These are phyloP conservation scores for Ophthalmolycus amberensis DNA, from an alignment of 2,113 vertebrate genomes.

Conservation along the genomic window DNA sequence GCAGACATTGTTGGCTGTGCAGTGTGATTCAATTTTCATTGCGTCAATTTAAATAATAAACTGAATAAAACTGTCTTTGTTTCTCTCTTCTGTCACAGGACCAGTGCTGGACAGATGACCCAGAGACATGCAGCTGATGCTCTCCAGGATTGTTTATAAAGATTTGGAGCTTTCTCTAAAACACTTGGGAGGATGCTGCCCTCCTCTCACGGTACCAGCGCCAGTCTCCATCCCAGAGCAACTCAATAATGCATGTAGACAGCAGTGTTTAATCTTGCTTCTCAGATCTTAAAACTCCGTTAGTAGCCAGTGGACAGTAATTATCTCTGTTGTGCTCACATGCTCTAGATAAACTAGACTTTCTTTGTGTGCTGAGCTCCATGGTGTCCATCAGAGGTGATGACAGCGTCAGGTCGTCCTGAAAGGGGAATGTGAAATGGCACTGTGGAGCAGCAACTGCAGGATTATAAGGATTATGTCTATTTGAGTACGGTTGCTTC, in stretches of 20 bases:
- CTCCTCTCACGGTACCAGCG: conserved; percentile 30
- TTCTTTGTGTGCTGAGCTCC: conserved; percentile 19
- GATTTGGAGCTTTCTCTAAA: conserved; percentile 50
- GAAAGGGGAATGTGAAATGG: conserved; percentile 29
- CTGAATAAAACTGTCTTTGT: conserved; percentile 1
- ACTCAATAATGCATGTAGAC: conserved; percentile 56
- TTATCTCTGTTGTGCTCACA: conserved; percentile 23
- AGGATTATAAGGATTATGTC: conserved; percentile 18
- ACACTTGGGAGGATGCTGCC: conserved; percentile 23
- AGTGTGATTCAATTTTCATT: background rate
- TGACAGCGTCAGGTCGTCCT: background rate
- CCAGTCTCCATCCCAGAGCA: conserved; percentile 25
- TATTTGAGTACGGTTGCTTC: background rate
- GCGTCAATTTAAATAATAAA: background rate
- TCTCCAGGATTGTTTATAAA: conserved; percentile 65
- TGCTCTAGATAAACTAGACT: conserved; percentile 20
- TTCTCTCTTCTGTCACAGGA: conserved; percentile 43
- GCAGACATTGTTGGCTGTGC: background rate
- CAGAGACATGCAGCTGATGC: conserved; percentile 48
- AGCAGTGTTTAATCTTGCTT: conserved; percentile 51
- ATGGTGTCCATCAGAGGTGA: conserved; percentile 6
- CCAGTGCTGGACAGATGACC: conserved; percentile 51
- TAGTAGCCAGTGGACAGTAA: conserved; percentile 26
- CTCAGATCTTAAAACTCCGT: conserved; percentile 42
- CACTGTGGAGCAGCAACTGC: background rate